phyloP scores from a whole-genome alignment of 2,113 vertebrate genomes.

The Cyanoliseus patagonus region DNA sequence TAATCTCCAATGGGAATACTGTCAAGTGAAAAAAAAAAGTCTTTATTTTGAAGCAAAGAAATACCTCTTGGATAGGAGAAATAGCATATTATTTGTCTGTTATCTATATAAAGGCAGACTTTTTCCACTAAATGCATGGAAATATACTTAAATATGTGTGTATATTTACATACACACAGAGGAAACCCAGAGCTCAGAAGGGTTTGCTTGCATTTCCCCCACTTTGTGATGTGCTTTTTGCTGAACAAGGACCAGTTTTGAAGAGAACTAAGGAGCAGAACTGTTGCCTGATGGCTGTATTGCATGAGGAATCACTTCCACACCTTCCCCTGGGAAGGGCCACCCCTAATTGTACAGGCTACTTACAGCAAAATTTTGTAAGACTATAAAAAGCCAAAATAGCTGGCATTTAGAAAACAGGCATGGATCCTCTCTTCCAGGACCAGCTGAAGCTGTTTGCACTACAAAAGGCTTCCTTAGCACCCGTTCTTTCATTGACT shows the following conservation, averaged over 20 bases:
- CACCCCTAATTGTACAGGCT: not conserved
- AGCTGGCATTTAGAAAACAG: not conserved
- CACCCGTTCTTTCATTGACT: accelerated
- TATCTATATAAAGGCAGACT: not conserved
- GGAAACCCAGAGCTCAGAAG: not conserved
- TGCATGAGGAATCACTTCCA: not conserved
- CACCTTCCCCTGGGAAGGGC: accelerated
- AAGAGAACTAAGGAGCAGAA: not conserved
- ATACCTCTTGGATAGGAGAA: not conserved
- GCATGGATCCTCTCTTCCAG: not conserved
- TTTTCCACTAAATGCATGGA: not conserved
- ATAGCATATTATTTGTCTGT: not conserved
- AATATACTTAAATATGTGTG: not conserved
- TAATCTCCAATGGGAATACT: not conserved
- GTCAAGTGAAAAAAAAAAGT: not conserved
- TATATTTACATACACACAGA: not conserved
- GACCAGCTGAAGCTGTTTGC: accelerated
- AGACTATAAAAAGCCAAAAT: not conserved
- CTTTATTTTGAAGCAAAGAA: not conserved
- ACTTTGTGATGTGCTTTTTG: not conserved
- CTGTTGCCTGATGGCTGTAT: not conserved
- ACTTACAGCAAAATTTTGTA: not conserved
- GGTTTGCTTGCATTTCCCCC: accelerated
- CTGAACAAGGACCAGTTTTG: not conserved
- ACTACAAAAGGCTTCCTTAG: not conserved